A percentile compares a stretch with the other conserved stretches of the same genome.
Conservation (phyloP, 2,113 vertebrate genomes). For the Castor canadensis region DNA sequence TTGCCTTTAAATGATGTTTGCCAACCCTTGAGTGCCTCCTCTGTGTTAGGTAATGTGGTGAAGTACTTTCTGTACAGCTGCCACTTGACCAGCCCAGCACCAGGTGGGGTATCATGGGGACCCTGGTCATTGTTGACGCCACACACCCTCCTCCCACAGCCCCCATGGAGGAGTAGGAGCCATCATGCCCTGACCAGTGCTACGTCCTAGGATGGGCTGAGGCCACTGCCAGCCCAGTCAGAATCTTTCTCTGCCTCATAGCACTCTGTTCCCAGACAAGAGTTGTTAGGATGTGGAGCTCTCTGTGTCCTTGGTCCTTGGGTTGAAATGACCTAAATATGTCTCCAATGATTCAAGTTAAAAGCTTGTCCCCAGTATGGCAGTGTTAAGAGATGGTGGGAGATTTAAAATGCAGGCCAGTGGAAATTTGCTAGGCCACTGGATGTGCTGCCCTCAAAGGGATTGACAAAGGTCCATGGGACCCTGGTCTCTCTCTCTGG, state of each 20-base stretch:
- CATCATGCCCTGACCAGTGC: background rate
- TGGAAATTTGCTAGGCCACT: background rate
- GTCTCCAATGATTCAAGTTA: background rate
- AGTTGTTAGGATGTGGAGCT: background rate
- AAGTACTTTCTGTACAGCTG: background rate
- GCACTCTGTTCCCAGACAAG: background rate
- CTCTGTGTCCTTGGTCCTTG: background rate
- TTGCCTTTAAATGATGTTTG: background rate
- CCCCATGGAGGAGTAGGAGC: background rate
- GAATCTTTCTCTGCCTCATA: background rate
- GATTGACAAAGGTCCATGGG: background rate
- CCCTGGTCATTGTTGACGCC: background rate
- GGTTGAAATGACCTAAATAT: background rate
- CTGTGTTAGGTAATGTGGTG: background rate
- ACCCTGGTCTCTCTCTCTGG: too few relatives aligned
- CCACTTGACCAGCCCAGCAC: background rate
- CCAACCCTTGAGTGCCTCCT: background rate
- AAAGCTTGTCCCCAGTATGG: background rate
- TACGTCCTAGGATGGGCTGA: too few relatives aligned
- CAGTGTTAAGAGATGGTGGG: background rate
- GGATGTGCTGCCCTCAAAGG: background rate
- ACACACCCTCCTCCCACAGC: accelerated
- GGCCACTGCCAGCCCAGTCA: background rate
- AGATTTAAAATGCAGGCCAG: background rate
- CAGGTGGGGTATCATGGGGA: background rate